Base-by-base conservation (phyloP, 2,113 vertebrate genomes). In the Passer domesticus region DNA sequence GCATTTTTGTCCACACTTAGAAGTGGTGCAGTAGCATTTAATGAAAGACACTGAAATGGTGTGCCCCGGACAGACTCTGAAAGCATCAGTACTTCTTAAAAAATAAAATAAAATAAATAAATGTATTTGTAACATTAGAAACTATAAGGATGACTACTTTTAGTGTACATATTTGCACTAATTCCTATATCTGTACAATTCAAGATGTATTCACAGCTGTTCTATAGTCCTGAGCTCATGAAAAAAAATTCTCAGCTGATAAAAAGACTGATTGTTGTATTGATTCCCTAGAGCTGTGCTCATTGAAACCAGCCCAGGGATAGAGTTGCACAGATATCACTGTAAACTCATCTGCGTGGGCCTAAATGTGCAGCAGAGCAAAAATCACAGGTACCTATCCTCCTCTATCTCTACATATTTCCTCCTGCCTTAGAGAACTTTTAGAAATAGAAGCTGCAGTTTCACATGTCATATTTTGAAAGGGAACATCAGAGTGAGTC, bases 391-490 rank as follows among this genome's bases (percentile, higher is more conserved):
- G 68, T 25, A 56, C n/a, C 46, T 31, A 31, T 49, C 22, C 44
- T 69, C 28, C 41, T 64, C 49, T 83, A n/a, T 72, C 87, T 96
- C 78, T 73, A 75, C 30, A 24, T 70, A 50, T 64, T 53, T 90
- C n/a, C 15, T 81, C 46, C 67, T 82, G 77, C 67, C 46, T 83
- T 52, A 28, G 47, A 80, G 66, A 95, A 66, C 37, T 53, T 58
- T 91, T 17, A 75, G 91, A 89, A 92, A 59, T 21, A 80, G 84
- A 90, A 91, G 56, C 49, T 74, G 63, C 79, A 80, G 64, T 39
- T 94, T 73, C 80, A 74, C 37, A 67, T 90, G 62, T 82, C 90
- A 55, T 79, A 87, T 76, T 92, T 92, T 62, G 73, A 82, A 94
- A 85, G 39, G 72, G 56, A 84, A 81, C 69, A 87, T 89, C 41